A percentile compares a stretch with the other conserved stretches of the same genome.
Evolutionary conservation across 2,797 vertebrate species (phyloP).

Genomic region (Vireo griseus): DNA sequence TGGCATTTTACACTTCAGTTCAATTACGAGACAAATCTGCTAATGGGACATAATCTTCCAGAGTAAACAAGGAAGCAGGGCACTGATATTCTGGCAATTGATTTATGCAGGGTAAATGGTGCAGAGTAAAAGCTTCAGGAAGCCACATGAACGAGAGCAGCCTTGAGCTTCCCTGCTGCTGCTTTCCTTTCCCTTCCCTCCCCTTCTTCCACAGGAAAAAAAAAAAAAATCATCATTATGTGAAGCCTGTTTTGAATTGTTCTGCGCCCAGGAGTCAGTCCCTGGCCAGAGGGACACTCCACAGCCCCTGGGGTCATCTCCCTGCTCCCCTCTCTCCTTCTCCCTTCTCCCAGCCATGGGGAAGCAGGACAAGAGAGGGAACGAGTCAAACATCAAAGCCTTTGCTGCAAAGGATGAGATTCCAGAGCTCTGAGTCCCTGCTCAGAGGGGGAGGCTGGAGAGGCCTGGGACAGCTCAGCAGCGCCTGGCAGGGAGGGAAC

Average conservation of each 20-base stretch:
- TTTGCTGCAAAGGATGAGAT: neutral
- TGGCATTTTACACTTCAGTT: conserved; percentile 54
- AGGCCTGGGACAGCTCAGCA: rapidly evolving
- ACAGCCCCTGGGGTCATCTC: neutral
- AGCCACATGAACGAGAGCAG: neutral
- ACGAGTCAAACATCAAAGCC: neutral
- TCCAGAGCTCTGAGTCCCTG: rapidly evolving
- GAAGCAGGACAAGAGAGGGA: neutral
- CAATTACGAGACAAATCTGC: conserved; percentile 66
- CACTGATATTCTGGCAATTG: conserved; percentile 54
- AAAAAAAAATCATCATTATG: neutral
- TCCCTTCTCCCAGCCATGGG: rapidly evolving
- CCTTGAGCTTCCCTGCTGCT: neutral
- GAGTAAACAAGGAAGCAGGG: conserved; percentile 54
- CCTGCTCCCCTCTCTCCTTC: neutral
- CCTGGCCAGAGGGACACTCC: neutral
- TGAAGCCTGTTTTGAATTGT: neutral
- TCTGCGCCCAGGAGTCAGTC: neutral
- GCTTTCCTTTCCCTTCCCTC: neutral
- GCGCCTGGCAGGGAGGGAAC: rapidly evolving
- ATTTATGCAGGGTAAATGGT: conserved; percentile 53
- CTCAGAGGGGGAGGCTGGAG: neutral
- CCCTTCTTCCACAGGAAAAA: neutral
- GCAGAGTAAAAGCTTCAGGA: conserved; percentile 37
- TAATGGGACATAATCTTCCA: conserved; percentile 58